phyloP scores from a whole-genome alignment of 2,888 invertebrate genomes.

The Rotaria magnacalcarata region DNA sequence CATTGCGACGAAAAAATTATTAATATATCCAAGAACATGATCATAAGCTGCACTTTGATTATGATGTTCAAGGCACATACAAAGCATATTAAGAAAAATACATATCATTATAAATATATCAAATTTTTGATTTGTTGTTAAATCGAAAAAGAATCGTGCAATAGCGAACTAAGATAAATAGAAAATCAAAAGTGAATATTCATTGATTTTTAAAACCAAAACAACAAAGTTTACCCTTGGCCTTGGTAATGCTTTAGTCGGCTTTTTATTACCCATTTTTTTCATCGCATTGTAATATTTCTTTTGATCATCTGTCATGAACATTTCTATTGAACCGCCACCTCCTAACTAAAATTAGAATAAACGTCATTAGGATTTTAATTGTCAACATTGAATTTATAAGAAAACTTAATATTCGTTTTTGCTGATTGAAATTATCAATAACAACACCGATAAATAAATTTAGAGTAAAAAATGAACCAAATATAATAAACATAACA shows the following conservation, averaged over 20 bases:
- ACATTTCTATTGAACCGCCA: conserved; percentile 73
- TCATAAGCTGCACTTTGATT: conserved; percentile 68
- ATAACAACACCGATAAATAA: conserved; percentile 99
- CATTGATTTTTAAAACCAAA: no score
- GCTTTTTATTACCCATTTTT: conserved; percentile 96
- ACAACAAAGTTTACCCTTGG: conserved; percentile 70
- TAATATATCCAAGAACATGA: conserved; percentile 78
- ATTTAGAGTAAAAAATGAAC: conserved; percentile 97
- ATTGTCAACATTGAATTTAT: no score
- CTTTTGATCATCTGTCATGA: conserved; percentile 99
- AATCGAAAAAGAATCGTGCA: conserved; percentile 77
- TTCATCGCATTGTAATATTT: conserved; percentile 99
- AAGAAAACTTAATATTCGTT: conserved; percentile 71
- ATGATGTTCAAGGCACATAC: conserved; percentile 96
- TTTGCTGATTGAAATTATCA: conserved; percentile 98
- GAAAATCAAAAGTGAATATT: neutral
- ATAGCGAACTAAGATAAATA: conserved; percentile 38
- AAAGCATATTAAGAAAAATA: conserved; percentile 94
- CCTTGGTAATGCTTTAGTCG: conserved; percentile 92
- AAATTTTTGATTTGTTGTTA: conserved; percentile 95
- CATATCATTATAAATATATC: conserved; percentile 99
- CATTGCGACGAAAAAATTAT: conserved; percentile 93
- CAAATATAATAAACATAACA: conserved; percentile 98
- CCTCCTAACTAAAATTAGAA: conserved; percentile 31
- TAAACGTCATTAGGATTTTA: no score